Evolutionary conservation across 1,140 invertebrate genomes (phyloP).

Genomic region (Drosophila lacteicornis): DNA sequence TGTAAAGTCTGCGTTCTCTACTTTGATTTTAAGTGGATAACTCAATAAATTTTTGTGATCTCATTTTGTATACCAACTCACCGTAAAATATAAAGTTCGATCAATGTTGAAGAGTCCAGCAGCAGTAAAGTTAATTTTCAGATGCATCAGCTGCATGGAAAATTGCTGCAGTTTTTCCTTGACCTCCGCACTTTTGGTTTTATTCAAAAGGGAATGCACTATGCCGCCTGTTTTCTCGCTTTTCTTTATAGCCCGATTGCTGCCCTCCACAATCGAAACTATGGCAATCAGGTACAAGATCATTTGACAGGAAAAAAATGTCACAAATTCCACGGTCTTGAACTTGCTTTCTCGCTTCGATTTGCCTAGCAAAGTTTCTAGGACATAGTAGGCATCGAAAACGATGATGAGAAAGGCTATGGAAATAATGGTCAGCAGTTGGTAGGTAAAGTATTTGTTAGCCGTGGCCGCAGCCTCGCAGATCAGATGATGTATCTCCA

Average conservation of each 20-base stretch:
- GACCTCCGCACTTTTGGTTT: conserved; percentile 72
- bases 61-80: conserved; percentile 17
- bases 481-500: conserved; percentile 84
- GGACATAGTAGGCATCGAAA: conserved; percentile 82
- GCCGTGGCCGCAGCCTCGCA: conserved; percentile 82
- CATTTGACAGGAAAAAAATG: conserved; percentile 84
- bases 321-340: conserved; percentile 80
- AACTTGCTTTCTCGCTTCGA: conserved; percentile 81
- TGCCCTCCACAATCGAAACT: conserved; percentile 82
- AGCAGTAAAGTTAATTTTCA: conserved; percentile 82
- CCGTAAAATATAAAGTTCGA: conserved; percentile 82
- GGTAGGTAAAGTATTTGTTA: conserved; percentile 84
- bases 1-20: too few relatives aligned
- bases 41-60: too few relatives aligned
- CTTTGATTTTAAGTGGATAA: too few relatives aligned
- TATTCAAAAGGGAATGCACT: conserved; percentile 78
- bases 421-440: conserved; percentile 80
- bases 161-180: conserved; percentile 82
- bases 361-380: conserved; percentile 82
- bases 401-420: conserved; percentile 84
- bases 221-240: conserved; percentile 82
- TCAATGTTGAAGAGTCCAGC: conserved; percentile 84
- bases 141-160: conserved; percentile 79
- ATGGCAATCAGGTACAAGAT: conserved; percentile 81
- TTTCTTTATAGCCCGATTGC: conserved; percentile 81